These are phyloP conservation scores for Campaea margaritaria DNA, from an alignment of 2,888 invertebrate genomes.

Conservation along the genomic window DNA sequence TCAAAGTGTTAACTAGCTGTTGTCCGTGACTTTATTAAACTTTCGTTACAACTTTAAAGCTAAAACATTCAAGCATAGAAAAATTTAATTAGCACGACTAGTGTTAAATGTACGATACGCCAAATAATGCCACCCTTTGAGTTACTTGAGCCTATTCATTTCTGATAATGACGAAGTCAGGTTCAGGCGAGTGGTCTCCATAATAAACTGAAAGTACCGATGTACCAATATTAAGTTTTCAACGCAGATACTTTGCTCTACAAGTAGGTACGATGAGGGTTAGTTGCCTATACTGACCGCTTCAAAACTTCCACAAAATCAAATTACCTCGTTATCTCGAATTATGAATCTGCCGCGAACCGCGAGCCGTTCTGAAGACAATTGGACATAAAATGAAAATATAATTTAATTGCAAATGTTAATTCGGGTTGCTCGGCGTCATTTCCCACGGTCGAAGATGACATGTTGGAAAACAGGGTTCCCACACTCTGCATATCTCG, in stretches of 20 bases:
- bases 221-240: neutral
- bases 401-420: conserved; percentile 59
- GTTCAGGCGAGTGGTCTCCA: no score
- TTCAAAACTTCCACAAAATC: conserved; percentile 31
- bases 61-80: no score
- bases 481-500: conserved; percentile 85
- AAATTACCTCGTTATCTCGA: conserved; percentile 35
- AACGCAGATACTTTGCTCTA: no score
- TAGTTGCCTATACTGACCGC: conserved; percentile 21
- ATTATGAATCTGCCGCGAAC: conserved; percentile 32
- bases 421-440: conserved; percentile 56
- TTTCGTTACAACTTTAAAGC: no score
- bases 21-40: no score
- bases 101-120: no score
- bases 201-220: no score
- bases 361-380: conserved; percentile 48
- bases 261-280: neutral
- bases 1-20: no score
- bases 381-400: conserved; percentile 56
- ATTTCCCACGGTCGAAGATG: conserved; percentile 80
- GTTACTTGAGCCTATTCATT: no score
- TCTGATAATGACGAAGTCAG: no score
- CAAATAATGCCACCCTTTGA: no score
- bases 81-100: no score
- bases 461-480: conserved; percentile 78